Base-by-base conservation (phyloP, 2,888 invertebrate genomes). In the Melinaea marsaeus region DNA sequence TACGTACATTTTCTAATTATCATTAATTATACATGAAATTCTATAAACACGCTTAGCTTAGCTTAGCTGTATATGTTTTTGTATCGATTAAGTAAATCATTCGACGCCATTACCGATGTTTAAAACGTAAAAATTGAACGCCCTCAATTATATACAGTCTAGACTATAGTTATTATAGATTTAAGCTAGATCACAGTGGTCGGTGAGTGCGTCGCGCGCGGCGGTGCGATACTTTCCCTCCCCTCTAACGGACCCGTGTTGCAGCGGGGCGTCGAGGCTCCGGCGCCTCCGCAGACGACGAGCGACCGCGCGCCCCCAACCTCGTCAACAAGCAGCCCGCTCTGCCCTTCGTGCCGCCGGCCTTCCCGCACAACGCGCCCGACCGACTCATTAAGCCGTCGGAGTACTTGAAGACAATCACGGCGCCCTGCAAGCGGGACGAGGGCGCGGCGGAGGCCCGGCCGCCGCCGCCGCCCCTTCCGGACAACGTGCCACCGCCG, bases 321-420 rank as follows among this genome's bases (percentile, higher is more conserved):
- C 92, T 95, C 88, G 95, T 95, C 79, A 95, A 95, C 91, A 96
- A 95, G 87, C 96, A 96, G 85, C 93, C 96, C 81, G 96, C 94
- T 73, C 91, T 97, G 72, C 96, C 97, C 71, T 97, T 98, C 91
- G 95, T 98, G 79, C 97, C 97, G 66, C 97, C 98, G 64, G 95
- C 96, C 86, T 98, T 98, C 90, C 95, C 95, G 62, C 92, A 93
- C 80, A 93, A 94, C 84, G 95, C 95, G 78, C 93, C 95, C 66
- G 95, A 97, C 86, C 94, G 95, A 66, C 93, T 98, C 72, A 96
- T 98, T 82, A 97, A 97, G 80, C 98, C 97, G 62, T 97, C 97
- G 68, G 97, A 98, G 88, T 98, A 97, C 85, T 90, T 98, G 75
- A 94, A 94, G 80, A 96, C 96, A 80, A 96, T 97, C 86, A 95